Base-by-base conservation (phyloP, 2,113 vertebrate genomes). In the Chloropsis cyanopogon region DNA sequence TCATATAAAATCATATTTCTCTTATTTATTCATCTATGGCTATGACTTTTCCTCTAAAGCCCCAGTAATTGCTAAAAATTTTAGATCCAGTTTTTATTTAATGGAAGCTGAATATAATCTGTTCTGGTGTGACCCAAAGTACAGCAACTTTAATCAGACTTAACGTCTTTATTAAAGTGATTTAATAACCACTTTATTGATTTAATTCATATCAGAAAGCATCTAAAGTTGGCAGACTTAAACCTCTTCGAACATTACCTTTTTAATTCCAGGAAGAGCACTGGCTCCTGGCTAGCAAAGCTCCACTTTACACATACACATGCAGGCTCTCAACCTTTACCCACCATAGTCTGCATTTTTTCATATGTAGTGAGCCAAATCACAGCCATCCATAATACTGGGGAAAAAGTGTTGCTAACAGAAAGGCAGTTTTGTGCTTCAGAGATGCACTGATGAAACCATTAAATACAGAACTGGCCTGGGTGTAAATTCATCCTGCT, bases 131-230 rank as follows among this genome's bases (percentile, higher is more conserved):
- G 69, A 92, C 80, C 59, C 47, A 73, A 83, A 91, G 42, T 35
- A 64, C 10, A 8, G 52, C 41, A 87, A 68, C 52, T 96, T 96
- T 94, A 91, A 82, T 68, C 77, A 86, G 42, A 70, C 24, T 78
- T 77, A 91, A 68, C 19, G 7, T 54, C 72, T 54, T 73, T 91
- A 82, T 28, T 91, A 68, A 83, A 92, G 60, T 75, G 65, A 86
- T 91, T 87, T 89, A 95, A 93, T 93, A 92, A 73, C 92, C 54
- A 69, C 41, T 60, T 81, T 46, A 93, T 93, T 89, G 92, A 96
- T 94, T 94, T 75, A 81, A 94, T 86, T 86, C 78, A 29, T 68
- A 78, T 64, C 59, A 87, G 57, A 63, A 69, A 84, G 24, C 77
- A 93, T 73, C 68, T 73, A 50, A 91, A 93, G 20, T 22, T 95